These are phyloP conservation scores for Encarsia formosa DNA, from an alignment of 2,888 invertebrate genomes.

Conservation along the genomic window DNA sequence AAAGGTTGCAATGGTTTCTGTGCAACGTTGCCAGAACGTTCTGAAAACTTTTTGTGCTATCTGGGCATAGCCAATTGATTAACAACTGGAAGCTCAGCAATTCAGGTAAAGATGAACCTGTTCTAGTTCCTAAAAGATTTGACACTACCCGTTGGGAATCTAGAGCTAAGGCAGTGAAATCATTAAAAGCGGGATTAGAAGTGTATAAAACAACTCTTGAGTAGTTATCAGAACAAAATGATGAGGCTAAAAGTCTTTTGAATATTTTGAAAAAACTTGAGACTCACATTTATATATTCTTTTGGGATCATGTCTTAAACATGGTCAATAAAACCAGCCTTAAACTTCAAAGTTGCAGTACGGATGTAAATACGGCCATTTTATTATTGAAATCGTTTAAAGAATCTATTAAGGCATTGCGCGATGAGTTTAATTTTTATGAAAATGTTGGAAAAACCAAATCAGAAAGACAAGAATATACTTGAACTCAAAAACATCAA, in stretches of 20 bases:
- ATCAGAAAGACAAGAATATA: slow-evolving; percentile 1
- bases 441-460: slow-evolving; percentile 10
- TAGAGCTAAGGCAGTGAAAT: slow-evolving; percentile 7
- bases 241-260: slow-evolving; percentile 15
- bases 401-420: slow-evolving; percentile 7
- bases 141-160: slow-evolving; percentile 22
- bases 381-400: slow-evolving; percentile 12
- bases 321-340: slow-evolving; percentile 16
- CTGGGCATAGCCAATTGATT: slow-evolving; percentile 13
- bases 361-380: slow-evolving; percentile 10
- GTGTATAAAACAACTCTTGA: slow-evolving; percentile 11
- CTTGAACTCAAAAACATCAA: background rate
- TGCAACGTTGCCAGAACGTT: too few relatives aligned
- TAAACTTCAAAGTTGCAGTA: slow-evolving; percentile 8
- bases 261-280: slow-evolving; percentile 22
- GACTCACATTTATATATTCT: slow-evolving; percentile 18
- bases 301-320: slow-evolving; percentile 23
- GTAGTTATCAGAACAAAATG: slow-evolving; percentile 13
- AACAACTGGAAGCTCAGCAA: slow-evolving; percentile 6
- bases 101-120: background rate
- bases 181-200: slow-evolving; percentile 4
- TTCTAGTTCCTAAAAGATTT: slow-evolving; percentile 13
- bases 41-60: too few relatives aligned
- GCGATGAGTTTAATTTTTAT: slow-evolving; percentile 11
- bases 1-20: too few relatives aligned